Evolutionary conservation across 2,113 vertebrate species (phyloP), one percentile per base, ranked within the genome.

Genomic region (Coptodon bakossiorum): DNA sequence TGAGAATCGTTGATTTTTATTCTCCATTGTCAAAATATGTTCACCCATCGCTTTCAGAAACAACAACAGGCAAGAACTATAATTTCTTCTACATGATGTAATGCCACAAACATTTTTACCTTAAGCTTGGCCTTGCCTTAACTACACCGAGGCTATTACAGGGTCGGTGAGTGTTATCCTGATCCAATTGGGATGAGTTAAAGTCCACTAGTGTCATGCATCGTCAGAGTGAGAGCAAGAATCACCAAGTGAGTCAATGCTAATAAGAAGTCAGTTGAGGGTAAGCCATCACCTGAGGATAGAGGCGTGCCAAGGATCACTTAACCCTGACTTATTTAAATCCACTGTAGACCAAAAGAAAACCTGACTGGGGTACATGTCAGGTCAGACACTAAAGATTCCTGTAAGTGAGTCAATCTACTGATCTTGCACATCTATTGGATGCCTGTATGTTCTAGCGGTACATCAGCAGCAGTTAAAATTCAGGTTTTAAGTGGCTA

Each of bases 231-330:
- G 22, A 82, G 80, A 86, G 79, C 31, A 63, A 36, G 27, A 59
- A 50, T 57, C 50, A 82, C 86, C 45, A 85, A 59, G 17, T 54
- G 61, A 84, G 79, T 87, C 84, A 81, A 2, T 36, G 57, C 40
- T 66, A 31, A 22, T 24, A 50, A 84, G 83, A 54, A 63, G 56
- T 63, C 4, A 7, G 85, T 79, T 5, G 9, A 84, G 86, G 76
- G 31, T 87, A 84, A 87, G 34, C 84, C 13, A 79, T 84, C 82
- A 87, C 66, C 85, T 86, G 34, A 89, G 88, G 87, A 80, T 90
- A 85, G 92, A 84, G 76, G 78, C 82, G 89, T 78, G 45, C 59
- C 87, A 63, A 91, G 76, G 82, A 81, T 54, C 66, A 53, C 68
- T 59, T 85, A 73, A 87, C 78, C 57, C 22, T 53, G 79, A 22